phyloP scores from a whole-genome alignment of 2,888 invertebrate species.

The Parapristionchus giblindavisi region DNA sequence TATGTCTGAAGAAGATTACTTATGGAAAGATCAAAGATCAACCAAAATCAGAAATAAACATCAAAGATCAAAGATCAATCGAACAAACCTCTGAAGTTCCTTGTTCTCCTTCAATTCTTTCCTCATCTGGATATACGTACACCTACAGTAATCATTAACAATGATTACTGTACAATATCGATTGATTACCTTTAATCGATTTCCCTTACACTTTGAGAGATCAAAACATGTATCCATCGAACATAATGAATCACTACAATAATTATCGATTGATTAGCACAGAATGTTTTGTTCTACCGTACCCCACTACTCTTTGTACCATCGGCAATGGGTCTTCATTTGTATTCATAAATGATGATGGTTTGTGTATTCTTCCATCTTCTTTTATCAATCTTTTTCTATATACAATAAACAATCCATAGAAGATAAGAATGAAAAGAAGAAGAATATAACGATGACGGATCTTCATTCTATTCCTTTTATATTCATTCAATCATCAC shows the following conservation, averaged over 20 bases:
- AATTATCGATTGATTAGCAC: constrained; percentile 12
- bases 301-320: constrained; percentile 19
- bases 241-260: constrained; percentile 44
- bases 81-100: constrained; percentile 3
- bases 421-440: not conserved
- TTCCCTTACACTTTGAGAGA: constrained; percentile 51
- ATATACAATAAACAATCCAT: constrained; percentile 18
- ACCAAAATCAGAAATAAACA: not conserved
- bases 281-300: not conserved
- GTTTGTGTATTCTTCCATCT: not conserved
- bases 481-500: not conserved
- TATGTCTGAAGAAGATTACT: constrained; percentile 75
- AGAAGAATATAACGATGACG: constrained; percentile 12
- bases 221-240: constrained; percentile 62
- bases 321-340: not conserved
- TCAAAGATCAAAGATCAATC: not conserved
- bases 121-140: constrained; percentile 70
- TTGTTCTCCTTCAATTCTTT: constrained; percentile 39
- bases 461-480: not conserved
- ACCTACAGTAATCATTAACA: constrained; percentile 45
- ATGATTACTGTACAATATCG: not conserved
- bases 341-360: not conserved
- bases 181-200: constrained; percentile 31
- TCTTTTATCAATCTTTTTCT: constrained; percentile 9
- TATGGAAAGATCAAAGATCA: not conserved